phyloP scores from a whole-genome alignment of 1,140 invertebrate species.

The Carcinoscorpius rotundicauda region DNA sequence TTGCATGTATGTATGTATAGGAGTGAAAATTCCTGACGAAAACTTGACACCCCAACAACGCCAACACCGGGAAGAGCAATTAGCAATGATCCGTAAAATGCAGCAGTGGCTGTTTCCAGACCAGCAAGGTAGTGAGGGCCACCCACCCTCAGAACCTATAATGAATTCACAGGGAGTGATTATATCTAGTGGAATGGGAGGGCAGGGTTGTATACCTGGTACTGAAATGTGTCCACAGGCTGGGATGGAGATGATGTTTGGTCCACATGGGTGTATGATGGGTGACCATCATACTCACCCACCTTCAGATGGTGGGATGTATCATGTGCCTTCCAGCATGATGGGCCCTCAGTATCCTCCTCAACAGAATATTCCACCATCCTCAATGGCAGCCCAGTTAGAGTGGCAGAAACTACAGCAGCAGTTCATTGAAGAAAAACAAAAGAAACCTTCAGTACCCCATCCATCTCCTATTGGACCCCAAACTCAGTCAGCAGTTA shows the following conservation, averaged over 20 bases:
- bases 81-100: conserved; percentile 83
- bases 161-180: no score
- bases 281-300: conserved; percentile 16
- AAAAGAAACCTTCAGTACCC: not conserved
- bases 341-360: conserved; percentile 24
- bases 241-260: conserved; percentile 15
- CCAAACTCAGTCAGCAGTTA: conserved; percentile 19
- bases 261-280: conserved; percentile 18
- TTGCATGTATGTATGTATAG: conserved; percentile 12
- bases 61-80: conserved; percentile 79
- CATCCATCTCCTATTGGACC: not conserved
- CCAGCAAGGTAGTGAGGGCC: conserved; percentile 8
- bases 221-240: conserved; percentile 18
- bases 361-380: conserved; percentile 27
- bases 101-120: conserved; percentile 70
- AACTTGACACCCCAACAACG: conserved; percentile 87
- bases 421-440: conserved; percentile 32
- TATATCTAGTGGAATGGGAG: no score
- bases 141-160: not conserved
- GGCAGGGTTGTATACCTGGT: conserved; percentile 12
- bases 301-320: conserved; percentile 20
- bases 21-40: conserved; percentile 85
- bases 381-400: conserved; percentile 27
- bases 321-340: conserved; percentile 20
- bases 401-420: conserved; percentile 73